Evolutionary conservation across 2,888 invertebrate genomes (phyloP).

Genomic region (Sinotaia quadrata): DNA sequence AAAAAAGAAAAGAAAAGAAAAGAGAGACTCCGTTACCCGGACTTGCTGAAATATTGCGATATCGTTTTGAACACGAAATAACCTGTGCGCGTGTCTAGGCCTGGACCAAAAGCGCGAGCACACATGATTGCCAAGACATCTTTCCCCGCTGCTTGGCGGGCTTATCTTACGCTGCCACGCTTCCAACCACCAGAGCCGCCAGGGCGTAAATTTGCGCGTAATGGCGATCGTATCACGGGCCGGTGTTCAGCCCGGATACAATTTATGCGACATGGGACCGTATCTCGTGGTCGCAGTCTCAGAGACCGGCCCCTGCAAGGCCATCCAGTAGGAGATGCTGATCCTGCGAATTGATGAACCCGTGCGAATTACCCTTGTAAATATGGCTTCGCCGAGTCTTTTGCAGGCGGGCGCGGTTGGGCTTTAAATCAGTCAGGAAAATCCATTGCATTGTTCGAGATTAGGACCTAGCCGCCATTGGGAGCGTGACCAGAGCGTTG

Average conservation of each 20-base stretch:
- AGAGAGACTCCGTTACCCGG: not conserved
- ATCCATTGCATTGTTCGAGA: too few relatives aligned
- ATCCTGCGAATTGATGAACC: slow-evolving; percentile 22
- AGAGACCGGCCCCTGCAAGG: not conserved
- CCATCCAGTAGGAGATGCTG: not conserved
- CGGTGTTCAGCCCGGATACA: slow-evolving; percentile 2
- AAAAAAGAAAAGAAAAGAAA: not conserved
- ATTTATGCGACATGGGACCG: slow-evolving; percentile 24
- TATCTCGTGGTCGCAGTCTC: slow-evolving; percentile 23
- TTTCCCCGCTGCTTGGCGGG: not conserved
- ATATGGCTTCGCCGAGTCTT: not conserved
- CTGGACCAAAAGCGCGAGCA: not conserved
- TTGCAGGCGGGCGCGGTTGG: not conserved
- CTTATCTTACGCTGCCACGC: slow-evolving; percentile 22
- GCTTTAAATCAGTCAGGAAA: not conserved
- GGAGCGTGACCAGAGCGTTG: not conserved
- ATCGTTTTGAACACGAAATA: slow-evolving; percentile 14
- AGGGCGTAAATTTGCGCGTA: slow-evolving; percentile 25
- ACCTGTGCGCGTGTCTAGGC: not conserved
- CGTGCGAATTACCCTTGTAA: slow-evolving; percentile 16
- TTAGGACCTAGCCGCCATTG: not conserved
- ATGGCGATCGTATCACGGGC: slow-evolving; percentile 17
- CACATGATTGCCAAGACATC: not conserved
- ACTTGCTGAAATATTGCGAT: slow-evolving; percentile 13
- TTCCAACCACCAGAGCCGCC: not conserved